Conservation (phyloP, 2,797 vertebrate species). For the Acrocephalus scirpaceus region DNA sequence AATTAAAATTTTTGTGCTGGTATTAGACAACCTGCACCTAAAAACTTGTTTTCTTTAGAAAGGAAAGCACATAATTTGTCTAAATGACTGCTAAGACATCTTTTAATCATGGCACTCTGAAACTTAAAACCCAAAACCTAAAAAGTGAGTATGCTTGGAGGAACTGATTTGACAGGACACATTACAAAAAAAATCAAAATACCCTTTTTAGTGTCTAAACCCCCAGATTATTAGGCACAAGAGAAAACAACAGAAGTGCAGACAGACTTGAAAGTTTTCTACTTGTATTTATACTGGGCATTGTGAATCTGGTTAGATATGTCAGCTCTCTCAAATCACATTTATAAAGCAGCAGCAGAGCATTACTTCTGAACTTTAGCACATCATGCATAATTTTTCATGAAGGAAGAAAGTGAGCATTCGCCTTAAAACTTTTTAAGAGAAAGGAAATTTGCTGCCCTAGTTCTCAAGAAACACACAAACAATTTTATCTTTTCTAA, state of each 20-base stretch:
- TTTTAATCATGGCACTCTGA: not conserved
- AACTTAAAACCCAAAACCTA: not conserved
- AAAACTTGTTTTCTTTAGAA: not conserved
- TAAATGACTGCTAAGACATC: accelerated
- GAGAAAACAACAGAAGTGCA: not conserved
- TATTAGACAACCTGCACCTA: not conserved
- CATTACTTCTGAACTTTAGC: not conserved
- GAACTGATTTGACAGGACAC: not conserved
- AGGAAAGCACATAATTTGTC: not conserved
- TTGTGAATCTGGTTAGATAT: not conserved
- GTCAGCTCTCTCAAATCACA: not conserved
- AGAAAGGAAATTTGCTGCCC: not conserved
- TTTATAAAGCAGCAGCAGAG: not conserved
- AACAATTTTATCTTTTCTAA: not conserved
- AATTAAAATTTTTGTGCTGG: not conserved
- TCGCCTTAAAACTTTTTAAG: not conserved
- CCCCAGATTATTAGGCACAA: not conserved
- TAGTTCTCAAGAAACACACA: not conserved
- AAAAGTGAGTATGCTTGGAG: not conserved
- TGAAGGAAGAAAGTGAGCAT: not conserved
- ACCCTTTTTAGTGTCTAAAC: not conserved
- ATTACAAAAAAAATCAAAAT: not conserved
- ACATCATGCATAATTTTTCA: not conserved
- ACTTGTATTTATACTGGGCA: not conserved
- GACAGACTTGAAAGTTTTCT: not conserved